phyloP scores from a whole-genome alignment of 2,888 invertebrate species.

The Elmis aenea region DNA sequence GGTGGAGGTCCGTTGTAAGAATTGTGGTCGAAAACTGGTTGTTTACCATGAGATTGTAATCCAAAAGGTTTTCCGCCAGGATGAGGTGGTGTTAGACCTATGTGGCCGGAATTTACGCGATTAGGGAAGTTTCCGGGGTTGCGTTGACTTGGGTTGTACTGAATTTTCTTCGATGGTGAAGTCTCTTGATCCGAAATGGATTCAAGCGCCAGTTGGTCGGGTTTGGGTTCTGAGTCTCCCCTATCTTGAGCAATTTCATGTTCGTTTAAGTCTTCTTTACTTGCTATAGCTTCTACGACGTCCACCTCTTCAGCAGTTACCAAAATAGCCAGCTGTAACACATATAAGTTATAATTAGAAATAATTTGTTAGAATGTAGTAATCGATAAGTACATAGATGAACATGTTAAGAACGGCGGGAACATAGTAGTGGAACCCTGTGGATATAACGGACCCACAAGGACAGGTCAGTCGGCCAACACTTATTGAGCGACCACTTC shows the following conservation, averaged over 20 bases:
- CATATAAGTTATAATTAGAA: conserved; percentile 8
- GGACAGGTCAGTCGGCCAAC: conserved; percentile 44
- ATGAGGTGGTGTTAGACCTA: conserved; percentile 28
- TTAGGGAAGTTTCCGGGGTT: conserved; percentile 47
- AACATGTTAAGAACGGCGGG: conserved; percentile 6
- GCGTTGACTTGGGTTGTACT: conserved; percentile 43
- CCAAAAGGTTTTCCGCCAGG: conserved; percentile 50
- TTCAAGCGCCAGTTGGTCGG: conserved; percentile 71
- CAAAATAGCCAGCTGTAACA: conserved; percentile 36
- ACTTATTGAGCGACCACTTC: conserved; percentile 28
- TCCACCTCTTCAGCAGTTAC: conserved; percentile 55
- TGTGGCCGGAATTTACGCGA: conserved; percentile 44
- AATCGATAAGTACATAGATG: neutral
- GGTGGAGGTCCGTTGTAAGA: conserved; percentile 71
- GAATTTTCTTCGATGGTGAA: conserved; percentile 48
- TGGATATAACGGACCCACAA: conserved; percentile 38
- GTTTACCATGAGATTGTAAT: conserved; percentile 46
- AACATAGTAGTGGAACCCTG: conserved; percentile 25
- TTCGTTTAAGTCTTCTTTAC: conserved; percentile 52
- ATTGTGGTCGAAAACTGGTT: conserved; percentile 43
- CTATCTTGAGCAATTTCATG: conserved; percentile 47
- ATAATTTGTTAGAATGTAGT: neutral
- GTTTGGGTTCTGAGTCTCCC: conserved; percentile 58
- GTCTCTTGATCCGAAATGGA: conserved; percentile 56
- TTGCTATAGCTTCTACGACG: conserved; percentile 59